Conservation (phyloP, 2,888 invertebrate genomes). For the Bombylius major region DNA sequence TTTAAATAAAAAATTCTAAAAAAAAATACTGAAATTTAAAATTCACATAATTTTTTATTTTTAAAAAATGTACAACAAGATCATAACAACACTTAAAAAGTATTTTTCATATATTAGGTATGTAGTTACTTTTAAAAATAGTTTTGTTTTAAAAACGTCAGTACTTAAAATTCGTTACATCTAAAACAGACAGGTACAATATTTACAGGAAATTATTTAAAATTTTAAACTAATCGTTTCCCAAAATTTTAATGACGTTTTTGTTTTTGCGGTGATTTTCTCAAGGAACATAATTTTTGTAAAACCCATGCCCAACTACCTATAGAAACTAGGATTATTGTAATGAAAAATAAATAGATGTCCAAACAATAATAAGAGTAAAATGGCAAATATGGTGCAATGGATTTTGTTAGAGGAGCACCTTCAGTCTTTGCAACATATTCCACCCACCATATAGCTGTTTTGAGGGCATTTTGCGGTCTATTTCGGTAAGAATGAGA, state of each 20-base stretch:
- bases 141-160: too few relatives aligned
- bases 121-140: too few relatives aligned
- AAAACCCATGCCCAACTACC: conserved; percentile 20
- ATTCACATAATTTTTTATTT: too few relatives aligned
- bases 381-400: conserved; percentile 28
- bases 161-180: too few relatives aligned
- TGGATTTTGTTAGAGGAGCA: conserved; percentile 40
- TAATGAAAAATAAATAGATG: conserved; percentile 22
- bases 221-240: background rate
- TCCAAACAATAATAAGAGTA: conserved; percentile 31
- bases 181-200: too few relatives aligned
- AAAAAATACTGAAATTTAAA: too few relatives aligned
- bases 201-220: too few relatives aligned
- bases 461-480: conserved; percentile 43
- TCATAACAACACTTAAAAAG: too few relatives aligned
- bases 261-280: background rate
- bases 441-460: conserved; percentile 54
- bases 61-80: too few relatives aligned
- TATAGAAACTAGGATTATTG: conserved; percentile 16
- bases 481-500: conserved; percentile 43
- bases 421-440: conserved; percentile 47
- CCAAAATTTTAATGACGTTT: background rate
- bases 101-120: too few relatives aligned
- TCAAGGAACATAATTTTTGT: background rate
- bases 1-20: too few relatives aligned